Percentiles rank a stretch among this genome's conserved stretches.
Evolutionary conservation across 2,113 vertebrate genomes (phyloP).

Genomic region (Sinocyclocheilus grahami): DNA sequence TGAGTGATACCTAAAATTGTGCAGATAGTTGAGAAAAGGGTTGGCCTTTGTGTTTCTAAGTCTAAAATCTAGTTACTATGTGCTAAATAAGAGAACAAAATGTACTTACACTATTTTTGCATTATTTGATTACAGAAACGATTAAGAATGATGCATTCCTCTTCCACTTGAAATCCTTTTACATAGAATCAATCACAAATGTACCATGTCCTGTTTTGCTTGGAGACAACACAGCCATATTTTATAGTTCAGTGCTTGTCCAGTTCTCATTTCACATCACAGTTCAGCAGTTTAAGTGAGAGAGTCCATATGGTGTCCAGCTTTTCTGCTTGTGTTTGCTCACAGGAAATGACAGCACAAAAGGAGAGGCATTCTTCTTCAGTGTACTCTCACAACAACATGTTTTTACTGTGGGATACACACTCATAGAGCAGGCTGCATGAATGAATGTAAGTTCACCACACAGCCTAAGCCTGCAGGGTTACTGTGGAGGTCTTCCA

Average conservation of each 20-base stretch:
- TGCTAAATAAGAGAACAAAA: background rate
- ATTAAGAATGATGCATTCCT: background rate
- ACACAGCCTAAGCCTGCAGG: background rate
- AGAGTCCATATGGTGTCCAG: conserved; percentile 50
- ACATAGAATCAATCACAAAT: background rate
- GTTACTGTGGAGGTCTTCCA: background rate
- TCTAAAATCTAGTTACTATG: background rate
- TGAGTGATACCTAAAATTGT: background rate
- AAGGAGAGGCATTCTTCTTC: conserved; percentile 43
- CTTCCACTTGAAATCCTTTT: background rate
- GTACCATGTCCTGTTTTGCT: background rate
- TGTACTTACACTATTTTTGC: background rate
- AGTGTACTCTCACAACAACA: conserved; percentile 60
- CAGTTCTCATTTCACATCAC: conserved; percentile 20
- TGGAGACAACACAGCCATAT: background rate
- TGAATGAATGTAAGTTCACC: conserved; percentile 23
- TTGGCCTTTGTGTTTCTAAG: background rate
- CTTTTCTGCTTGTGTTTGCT: conserved; percentile 37
- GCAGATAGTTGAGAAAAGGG: background rate
- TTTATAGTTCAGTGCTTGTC: background rate
- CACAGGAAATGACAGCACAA: conserved; percentile 53
- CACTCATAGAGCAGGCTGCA: conserved; percentile 27
- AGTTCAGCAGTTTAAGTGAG: conserved; percentile 14
- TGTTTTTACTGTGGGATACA: conserved; percentile 64
- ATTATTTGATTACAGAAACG: background rate